Base-by-base conservation (phyloP, 1,140 invertebrate species). In the Lethrus apterus region DNA sequence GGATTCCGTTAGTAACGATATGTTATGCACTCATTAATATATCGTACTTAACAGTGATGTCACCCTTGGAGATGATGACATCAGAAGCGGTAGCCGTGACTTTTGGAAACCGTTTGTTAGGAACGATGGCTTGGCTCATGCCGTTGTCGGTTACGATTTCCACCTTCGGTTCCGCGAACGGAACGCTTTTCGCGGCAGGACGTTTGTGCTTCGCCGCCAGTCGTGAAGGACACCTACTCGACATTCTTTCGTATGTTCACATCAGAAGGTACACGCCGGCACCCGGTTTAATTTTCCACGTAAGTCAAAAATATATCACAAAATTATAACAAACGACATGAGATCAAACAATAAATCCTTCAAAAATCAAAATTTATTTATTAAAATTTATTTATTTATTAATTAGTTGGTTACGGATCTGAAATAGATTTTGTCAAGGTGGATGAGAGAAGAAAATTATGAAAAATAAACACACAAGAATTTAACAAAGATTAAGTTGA, bases 1-100 rank as follows among this genome's bases (percentile, higher is more conserved):
- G 93, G 1, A 94, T 96, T 64, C 91, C 93, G 10, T 70, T 98
- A 56, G 93, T 97, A 13, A 99, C 94, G 0, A 66, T 94, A 8
- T 95, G 95, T 64, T 99, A 99, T 69, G 83, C 92, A 3, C 72
- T 98, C 31, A 90, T 97, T 56, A 99, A 98, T 67, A 76, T 99
- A 42, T 93, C 95, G 5, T 98, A 99, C 67, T 74, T 98, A 66
- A 89, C 95, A 2, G 94, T 93, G 14, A 93, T 99, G 81, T 93
- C 91, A 35, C 85, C 89, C 0, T 78, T 80, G 47, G 93, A 98
- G 70, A 92, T 98, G 80, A 79, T 93, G n/a, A 81, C 83, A 46
- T 93, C 91, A 24, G 88, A 95, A 64, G 96, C 96, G 3, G 94
- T 98, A 3, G 95, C 95, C 34, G 92, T 99, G 56, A 89, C 86